Conservation (phyloP, 2,113 vertebrate species). For the Chloropsis cyanopogon region DNA sequence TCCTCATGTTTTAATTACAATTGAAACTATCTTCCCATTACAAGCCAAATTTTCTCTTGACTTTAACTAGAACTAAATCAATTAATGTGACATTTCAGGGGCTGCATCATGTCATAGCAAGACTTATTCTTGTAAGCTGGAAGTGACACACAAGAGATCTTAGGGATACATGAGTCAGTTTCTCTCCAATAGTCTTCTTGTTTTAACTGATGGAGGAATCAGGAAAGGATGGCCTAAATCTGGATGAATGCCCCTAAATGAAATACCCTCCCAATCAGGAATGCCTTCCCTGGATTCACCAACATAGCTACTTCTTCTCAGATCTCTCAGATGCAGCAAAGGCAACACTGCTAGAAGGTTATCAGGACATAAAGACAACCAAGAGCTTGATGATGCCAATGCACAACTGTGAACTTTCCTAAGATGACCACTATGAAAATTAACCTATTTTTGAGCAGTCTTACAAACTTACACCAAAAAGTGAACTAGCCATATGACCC, state of each 20-base stretch:
- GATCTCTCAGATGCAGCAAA: neutral
- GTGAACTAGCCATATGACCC: neutral
- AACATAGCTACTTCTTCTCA: neutral
- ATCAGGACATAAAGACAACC: neutral
- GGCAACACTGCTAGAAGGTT: neutral
- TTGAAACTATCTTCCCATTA: neutral
- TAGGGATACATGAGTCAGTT: neutral
- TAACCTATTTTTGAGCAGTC: neutral
- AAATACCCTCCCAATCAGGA: neutral
- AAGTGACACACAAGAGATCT: neutral
- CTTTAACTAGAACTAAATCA: neutral
- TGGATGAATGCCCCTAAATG: neutral
- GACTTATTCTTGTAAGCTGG: neutral
- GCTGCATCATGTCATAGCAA: neutral
- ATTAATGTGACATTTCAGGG: neutral
- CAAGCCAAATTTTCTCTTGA: neutral
- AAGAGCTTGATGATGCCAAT: neutral
- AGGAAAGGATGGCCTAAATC: neutral
- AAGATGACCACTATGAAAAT: neutral
- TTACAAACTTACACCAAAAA: neutral
- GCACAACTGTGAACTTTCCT: neutral
- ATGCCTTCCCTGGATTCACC: neutral
- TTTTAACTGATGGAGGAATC: neutral
- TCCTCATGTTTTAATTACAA: neutral
- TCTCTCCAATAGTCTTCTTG: neutral